These are phyloP conservation scores for Saturnia japonica DNA, from an alignment of 2,888 invertebrate genomes.

Conservation along the genomic window DNA sequence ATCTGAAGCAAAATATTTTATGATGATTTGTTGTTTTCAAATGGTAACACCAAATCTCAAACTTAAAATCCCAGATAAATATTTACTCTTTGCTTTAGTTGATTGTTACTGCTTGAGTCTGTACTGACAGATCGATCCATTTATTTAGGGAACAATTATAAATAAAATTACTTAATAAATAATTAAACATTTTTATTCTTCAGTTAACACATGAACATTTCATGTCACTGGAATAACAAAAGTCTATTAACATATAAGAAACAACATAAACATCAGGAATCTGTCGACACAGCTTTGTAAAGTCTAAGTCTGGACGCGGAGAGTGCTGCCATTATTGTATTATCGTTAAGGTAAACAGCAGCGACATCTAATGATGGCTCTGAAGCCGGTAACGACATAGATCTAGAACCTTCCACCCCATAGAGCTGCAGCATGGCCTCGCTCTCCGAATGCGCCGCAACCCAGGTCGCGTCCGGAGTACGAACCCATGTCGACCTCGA, in stretches of 20 bases:
- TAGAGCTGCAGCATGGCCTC: constrained; percentile 85
- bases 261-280: constrained; percentile 36
- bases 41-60: too few species aligned
- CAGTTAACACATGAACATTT: not conserved
- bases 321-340: constrained; percentile 83
- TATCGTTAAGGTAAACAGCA: constrained; percentile 78
- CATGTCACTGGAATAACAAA: not conserved
- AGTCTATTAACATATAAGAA: not conserved
- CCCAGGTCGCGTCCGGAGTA: constrained; percentile 81
- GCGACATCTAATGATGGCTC: constrained; percentile 87
- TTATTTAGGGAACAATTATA: not conserved
- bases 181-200: not conserved
- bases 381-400: constrained; percentile 80
- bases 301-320: constrained; percentile 85
- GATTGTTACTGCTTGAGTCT: too few species aligned
- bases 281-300: constrained; percentile 78
- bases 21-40: not conserved
- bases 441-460: constrained; percentile 89
- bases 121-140: not conserved
- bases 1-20: too few species aligned
- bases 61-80: too few species aligned
- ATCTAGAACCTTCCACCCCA: constrained; percentile 77
- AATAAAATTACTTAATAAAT: not conserved
- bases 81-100: too few species aligned
- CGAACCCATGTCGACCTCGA: constrained; percentile 84